These are phyloP conservation scores for Microtus montanus DNA, from an alignment of 2,113 vertebrate genomes.

Conservation along the genomic window DNA sequence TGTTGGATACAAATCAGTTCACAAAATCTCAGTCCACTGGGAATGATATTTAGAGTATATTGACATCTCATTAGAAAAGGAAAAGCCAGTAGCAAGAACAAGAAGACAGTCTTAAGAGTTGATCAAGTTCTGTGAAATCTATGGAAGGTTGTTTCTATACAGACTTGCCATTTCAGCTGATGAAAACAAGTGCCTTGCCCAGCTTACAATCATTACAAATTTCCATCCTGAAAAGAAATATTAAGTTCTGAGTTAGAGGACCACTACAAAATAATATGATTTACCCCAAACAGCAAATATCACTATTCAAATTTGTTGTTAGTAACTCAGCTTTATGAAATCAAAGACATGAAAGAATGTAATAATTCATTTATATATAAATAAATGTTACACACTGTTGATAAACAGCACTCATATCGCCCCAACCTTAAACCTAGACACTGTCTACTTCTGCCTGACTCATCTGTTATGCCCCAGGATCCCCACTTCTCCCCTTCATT, in stretches of 20 bases:
- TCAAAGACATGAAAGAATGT: not conserved
- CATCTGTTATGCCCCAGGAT: not conserved
- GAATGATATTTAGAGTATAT: not conserved
- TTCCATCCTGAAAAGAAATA: not conserved
- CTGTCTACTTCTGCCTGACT: too few relatives aligned
- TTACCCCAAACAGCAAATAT: not conserved
- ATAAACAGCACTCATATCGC: not conserved
- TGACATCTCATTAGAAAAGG: not conserved
- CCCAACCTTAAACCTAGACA: not conserved
- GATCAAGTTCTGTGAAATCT: not conserved
- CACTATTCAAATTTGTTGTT: not conserved
- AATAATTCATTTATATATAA: not conserved
- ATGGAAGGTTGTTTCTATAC: not conserved
- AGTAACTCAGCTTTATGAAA: constrained; percentile 9
- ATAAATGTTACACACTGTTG: not conserved
- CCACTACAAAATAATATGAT: not conserved
- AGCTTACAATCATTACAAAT: not conserved
- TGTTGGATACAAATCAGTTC: not conserved
- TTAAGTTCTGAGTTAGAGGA: not conserved
- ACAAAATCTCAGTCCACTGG: not conserved
- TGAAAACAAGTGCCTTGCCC: not conserved
- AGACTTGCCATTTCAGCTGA: not conserved
- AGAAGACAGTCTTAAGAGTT: not conserved
- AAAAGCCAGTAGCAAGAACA: not conserved
- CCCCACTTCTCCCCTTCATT: not conserved